These are phyloP conservation scores for Bugula neritina DNA, from an alignment of 2,888 invertebrate genomes.

Conservation along the genomic window DNA sequence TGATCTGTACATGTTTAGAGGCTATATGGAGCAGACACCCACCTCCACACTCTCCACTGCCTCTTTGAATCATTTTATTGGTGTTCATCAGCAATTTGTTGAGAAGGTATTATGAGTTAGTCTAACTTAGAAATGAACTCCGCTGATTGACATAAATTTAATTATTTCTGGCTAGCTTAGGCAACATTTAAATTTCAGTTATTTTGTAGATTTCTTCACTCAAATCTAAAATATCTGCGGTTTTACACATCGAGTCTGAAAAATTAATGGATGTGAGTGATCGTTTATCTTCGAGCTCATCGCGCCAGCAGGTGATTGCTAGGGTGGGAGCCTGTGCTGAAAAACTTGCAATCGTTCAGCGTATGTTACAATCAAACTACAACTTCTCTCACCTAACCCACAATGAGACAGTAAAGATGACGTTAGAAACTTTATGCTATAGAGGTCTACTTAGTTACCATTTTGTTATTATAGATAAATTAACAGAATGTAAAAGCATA, in stretches of 20 bases:
- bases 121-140: too few relatives aligned
- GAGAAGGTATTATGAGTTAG: conserved; percentile 19
- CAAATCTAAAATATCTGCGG: neutral
- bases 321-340: neutral
- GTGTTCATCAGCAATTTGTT: conserved; percentile 14
- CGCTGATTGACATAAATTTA: too few relatives aligned
- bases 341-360: neutral
- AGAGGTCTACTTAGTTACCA: conserved; percentile 19
- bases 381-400: conserved; percentile 18
- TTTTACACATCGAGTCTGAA: neutral
- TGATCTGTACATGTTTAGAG: neutral
- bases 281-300: too few relatives aligned
- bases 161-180: too few relatives aligned
- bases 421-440: conserved; percentile 20
- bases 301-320: neutral
- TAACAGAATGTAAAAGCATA: neutral
- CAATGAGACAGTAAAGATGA: neutral
- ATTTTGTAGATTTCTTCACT: neutral
- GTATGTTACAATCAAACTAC: conserved; percentile 6
- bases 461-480: conserved; percentile 9
- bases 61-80: conserved; percentile 4
- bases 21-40: neutral
- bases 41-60: neutral
- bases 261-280: neutral
- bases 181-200: neutral